Evolutionary conservation across 2,113 vertebrate genomes (phyloP).

Genomic region (Entelurus aequoreus): DNA sequence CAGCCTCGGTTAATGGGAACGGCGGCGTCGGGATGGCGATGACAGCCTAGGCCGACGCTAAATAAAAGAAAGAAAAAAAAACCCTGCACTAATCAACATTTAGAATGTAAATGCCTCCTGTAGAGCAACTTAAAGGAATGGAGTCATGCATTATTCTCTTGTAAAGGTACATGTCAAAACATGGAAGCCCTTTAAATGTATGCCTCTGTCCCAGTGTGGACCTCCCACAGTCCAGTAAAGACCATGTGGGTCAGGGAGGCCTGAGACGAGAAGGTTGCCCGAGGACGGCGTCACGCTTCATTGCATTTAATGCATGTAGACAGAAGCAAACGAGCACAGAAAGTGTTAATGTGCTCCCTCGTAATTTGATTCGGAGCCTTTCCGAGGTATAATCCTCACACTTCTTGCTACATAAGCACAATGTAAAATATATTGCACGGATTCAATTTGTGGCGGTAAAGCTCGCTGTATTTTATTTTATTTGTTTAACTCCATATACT

Average conservation of each 20-base stretch:
- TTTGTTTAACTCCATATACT: not conserved
- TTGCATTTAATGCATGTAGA: not conserved
- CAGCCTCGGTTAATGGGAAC: constrained; percentile 47
- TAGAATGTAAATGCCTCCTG: not conserved
- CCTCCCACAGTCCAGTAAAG: not conserved
- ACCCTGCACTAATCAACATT: not conserved
- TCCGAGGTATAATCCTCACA: not conserved
- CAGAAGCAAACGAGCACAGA: not conserved
- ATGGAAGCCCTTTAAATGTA: not conserved
- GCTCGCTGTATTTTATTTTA: no score
- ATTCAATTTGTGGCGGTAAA: not conserved
- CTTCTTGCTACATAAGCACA: not conserved
- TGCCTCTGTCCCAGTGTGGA: not conserved
- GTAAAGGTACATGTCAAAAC: not conserved
- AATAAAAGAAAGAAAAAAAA: not conserved
- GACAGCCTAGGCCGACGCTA: constrained; percentile 16
- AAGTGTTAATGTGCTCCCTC: not conserved
- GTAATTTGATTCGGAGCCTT: not conserved
- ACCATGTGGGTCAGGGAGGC: not conserved
- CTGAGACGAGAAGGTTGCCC: not conserved
- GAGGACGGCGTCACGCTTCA: not conserved
- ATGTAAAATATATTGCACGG: not conserved
- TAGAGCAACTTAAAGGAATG: not conserved
- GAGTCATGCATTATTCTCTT: not conserved
- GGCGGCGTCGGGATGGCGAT: constrained; percentile 32